Percentiles rank a stretch among this genome's conserved stretches.
Conservation (phyloP, 2,888 invertebrate genomes). For the Anarsia innoxiella region DNA sequence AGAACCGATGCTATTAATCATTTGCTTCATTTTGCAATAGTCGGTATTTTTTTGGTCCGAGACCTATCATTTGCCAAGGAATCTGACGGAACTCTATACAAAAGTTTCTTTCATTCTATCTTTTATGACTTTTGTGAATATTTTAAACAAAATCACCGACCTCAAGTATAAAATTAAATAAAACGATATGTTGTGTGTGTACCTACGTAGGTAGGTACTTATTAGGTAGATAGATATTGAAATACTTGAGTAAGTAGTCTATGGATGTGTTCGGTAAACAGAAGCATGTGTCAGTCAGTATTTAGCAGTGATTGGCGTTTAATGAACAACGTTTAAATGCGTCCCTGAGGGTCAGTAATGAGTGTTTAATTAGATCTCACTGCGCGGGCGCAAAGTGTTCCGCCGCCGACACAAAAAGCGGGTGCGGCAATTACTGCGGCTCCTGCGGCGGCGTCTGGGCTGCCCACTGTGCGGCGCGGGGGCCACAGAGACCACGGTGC, state of each 20-base stretch:
- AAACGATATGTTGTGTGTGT: too few relatives aligned
- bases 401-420: slow-evolving; percentile 22
- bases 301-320: slow-evolving; percentile 4
- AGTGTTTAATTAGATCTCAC: slow-evolving; percentile 25
- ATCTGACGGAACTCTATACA: too few relatives aligned
- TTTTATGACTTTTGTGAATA: too few relatives aligned
- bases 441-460: slow-evolving; percentile 13
- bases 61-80: slow-evolving; percentile 10
- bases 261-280: not conserved
- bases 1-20: slow-evolving; percentile 7
- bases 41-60: not conserved
- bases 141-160: too few relatives aligned
- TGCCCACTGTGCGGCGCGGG: slow-evolving; percentile 11
- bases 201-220: too few relatives aligned
- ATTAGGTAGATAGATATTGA: too few relatives aligned
- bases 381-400: slow-evolving; percentile 22
- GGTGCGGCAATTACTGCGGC: slow-evolving; percentile 15
- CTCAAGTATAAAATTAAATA: too few relatives aligned
- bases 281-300: slow-evolving; percentile 6
- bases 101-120: too few relatives aligned
- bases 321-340: slow-evolving; percentile 7
- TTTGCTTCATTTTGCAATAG: slow-evolving; percentile 1
- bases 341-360: slow-evolving; percentile 23
- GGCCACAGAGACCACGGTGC: too few relatives aligned
- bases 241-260: not conserved